Evolutionary conservation across 1,140 invertebrate species (phyloP).

Genomic region (Trissolcus basalis): DNA sequence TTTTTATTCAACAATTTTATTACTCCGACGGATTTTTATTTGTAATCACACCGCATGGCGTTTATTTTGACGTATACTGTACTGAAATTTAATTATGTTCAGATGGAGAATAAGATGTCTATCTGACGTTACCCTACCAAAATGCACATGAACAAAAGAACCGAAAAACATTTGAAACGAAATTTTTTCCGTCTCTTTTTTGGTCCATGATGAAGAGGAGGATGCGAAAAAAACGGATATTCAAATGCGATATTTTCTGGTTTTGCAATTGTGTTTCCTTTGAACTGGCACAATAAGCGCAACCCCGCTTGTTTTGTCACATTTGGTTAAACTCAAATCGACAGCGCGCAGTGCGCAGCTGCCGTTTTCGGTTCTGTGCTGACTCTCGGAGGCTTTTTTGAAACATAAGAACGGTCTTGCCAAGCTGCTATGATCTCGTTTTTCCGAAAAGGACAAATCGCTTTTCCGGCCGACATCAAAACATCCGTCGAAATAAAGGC

Average conservation of each 20-base stretch:
- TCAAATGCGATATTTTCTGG: slow-evolving; percentile 31
- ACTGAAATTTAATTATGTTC: no score
- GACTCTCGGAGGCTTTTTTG: slow-evolving; percentile 39
- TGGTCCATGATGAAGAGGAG: neutral
- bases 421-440: slow-evolving; percentile 41
- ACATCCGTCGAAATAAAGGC: slow-evolving; percentile 38
- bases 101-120: no score
- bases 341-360: slow-evolving; percentile 47
- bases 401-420: slow-evolving; percentile 54
- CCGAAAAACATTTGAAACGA: neutral
- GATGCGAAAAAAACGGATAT: slow-evolving; percentile 28
- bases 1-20: no score
- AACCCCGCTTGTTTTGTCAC: slow-evolving; percentile 42
- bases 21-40: no score
- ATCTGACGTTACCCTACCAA: no score
- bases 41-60: no score
- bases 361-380: slow-evolving; percentile 37
- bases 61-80: no score
- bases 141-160: neutral
- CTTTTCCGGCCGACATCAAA: slow-evolving; percentile 44
- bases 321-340: slow-evolving; percentile 46
- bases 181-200: neutral
- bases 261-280: slow-evolving; percentile 37
- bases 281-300: slow-evolving; percentile 24
- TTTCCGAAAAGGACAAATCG: slow-evolving; percentile 55